Conservation (phyloP, 2,888 invertebrate genomes). For the Zeuzera pyrina region DNA sequence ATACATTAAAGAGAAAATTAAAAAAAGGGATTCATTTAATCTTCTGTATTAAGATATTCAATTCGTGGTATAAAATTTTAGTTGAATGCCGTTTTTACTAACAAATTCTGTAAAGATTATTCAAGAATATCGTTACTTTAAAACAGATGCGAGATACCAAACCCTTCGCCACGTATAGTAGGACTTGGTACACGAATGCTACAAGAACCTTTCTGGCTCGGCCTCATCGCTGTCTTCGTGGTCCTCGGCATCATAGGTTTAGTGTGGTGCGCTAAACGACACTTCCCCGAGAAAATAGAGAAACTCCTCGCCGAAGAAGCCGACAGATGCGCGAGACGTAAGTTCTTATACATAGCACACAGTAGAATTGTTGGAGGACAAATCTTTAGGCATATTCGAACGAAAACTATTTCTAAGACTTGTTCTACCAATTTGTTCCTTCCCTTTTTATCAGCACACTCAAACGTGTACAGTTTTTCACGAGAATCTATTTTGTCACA, state of each 20-base stretch:
- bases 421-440: slow-evolving; percentile 17
- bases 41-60: too few species aligned
- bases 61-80: too few species aligned
- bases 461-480: slow-evolving; percentile 27
- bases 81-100: too few species aligned
- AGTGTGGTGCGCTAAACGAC: slow-evolving; percentile 88
- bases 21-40: too few species aligned
- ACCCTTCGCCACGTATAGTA: slow-evolving; percentile 61
- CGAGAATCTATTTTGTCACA: slow-evolving; percentile 6
- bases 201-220: slow-evolving; percentile 92
- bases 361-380: slow-evolving; percentile 28
- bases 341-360: slow-evolving; percentile 28
- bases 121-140: too few species aligned
- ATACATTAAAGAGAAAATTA: too few species aligned
- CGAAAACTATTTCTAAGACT: slow-evolving; percentile 15
- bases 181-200: slow-evolving; percentile 84
- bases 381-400: slow-evolving; percentile 38
- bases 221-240: slow-evolving; percentile 86
- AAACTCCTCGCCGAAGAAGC: slow-evolving; percentile 86
- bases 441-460: slow-evolving; percentile 25
- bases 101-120: too few species aligned
- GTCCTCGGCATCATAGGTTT: slow-evolving; percentile 85
- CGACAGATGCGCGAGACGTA: slow-evolving; percentile 80
- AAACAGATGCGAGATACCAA: slow-evolving; percentile 79
- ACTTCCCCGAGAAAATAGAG: slow-evolving; percentile 89